Evolutionary conservation across 2,797 vertebrate genomes (phyloP), one percentile per base, ranked within the genome.

Genomic region (Eospalax fontanierii): DNA sequence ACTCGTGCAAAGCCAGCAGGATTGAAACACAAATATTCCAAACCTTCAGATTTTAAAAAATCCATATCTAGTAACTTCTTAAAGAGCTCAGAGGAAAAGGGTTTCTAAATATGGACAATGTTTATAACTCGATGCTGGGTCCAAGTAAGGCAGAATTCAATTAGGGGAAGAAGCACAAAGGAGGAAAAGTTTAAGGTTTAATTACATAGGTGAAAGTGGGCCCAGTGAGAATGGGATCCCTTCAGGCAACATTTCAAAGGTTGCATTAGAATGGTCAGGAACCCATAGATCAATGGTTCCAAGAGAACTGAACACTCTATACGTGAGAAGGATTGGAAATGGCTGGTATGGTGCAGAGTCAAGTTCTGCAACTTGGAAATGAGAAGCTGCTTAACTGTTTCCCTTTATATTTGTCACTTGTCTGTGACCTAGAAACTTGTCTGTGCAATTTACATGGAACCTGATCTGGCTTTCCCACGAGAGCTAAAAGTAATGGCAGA

Each of bases 361-460:
- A 0, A 82, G 43, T 85, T 96, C 87, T 93, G 74, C 54, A 3
- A 0, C 83, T 46, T 70, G 76, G 78, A 57, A 94, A 54, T 93
- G 93, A 97, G 90, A 75, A 97, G 78, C 84, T 79, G 93, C 96
- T 94, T 33, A 88, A 59, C 59, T 92, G 30, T 73, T 82, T 91
- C 57, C 38, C 70, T 75, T 95, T 83, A n/a, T 3, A 50, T 35
- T 82, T 94, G 76, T 70, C 59, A 54, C 46, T 61, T 86, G 96
- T 95, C 90, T 94, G 54, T 87, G 61, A 68, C 46, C 40, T 75
- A 66, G 33, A 59, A 83, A 65, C 85, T 68, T 94, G 66, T 14
- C 22, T 71, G n/a, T n/a, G 93, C 83, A 95, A 92, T 95, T 94
- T 91, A 88, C 82, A 84, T 96, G 76, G 90, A 93, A 85, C 10